Base-by-base conservation (phyloP, 2,797 vertebrate genomes). In the Oophaga sylvatica region DNA sequence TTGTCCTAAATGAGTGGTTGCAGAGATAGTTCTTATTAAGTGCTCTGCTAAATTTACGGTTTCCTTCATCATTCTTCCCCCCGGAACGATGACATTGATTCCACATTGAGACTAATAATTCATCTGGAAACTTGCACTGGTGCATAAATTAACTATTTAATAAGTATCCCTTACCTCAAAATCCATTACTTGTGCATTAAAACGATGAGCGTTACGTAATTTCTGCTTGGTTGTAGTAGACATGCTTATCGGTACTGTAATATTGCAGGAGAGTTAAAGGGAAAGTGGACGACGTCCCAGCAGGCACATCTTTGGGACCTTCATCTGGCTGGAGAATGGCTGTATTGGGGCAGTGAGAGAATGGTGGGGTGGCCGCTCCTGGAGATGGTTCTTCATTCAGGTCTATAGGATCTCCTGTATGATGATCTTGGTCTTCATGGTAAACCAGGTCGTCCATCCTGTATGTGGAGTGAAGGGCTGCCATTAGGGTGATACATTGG, bases 111-210 rank as follows among this genome's bases (percentile, higher is more conserved):
- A 87, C 81, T 77, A 84, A 83, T 87, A 87, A 87, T 71, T 79
- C 87, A 84, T 79, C 62, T 70, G 19, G 35, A 67, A 83, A 78
- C 76, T 87, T 79, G 67, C 79, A 63, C 79, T 65, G 63, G 77
- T 86, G 76, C 67, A 87, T 60, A 82, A 81, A 70, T 83, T 83
- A 83, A 83, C 80, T 83, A 83, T 87, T 73, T 65, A 81, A 87
- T 76, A 83, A 87, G 84, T 62, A 67, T 45, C 65, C 29, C 62
- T 87, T 87, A 82, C 80, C 80, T 83, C 70, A 63, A 78, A 67
- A 83, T 62, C 86, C 86, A 87, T 87, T 83, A 87, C 53, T 83
- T 45, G 62, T 87, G 48, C 73, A 87, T 87, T 63, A 83, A 77
- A 78, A 83, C 70, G 80, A 83, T 77, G 56, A 67, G 86, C 16